phyloP scores from a whole-genome alignment of 2,113 vertebrate genomes.

The Carassius auratus region DNA sequence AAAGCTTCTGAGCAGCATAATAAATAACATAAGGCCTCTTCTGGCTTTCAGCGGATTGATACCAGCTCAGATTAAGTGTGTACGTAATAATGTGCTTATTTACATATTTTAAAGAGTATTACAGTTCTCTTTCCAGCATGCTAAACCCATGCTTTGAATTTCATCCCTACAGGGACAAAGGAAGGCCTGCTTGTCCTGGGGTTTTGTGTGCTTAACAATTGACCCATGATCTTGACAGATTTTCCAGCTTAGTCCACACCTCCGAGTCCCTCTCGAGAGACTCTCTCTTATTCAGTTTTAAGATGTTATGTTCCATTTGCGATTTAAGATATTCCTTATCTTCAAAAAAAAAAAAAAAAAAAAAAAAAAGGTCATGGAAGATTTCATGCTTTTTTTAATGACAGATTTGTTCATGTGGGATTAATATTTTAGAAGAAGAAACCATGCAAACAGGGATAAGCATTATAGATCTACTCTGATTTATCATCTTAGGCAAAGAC shows the following conservation, averaged over 20 bases:
- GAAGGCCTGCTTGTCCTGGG: constrained; percentile 57
- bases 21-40: constrained; percentile 64
- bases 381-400: background rate
- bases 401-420: constrained; percentile 22
- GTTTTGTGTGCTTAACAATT: constrained; percentile 66
- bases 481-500: constrained; percentile 25
- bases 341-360: background rate
- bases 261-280: constrained; percentile 60
- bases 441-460: constrained; percentile 5
- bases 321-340: background rate
- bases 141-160: constrained; percentile 65
- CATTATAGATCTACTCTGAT: constrained; percentile 21
- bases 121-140: constrained; percentile 60
- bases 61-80: constrained; percentile 50
- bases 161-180: constrained; percentile 63
- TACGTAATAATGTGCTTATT: constrained; percentile 71
- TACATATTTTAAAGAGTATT: constrained; percentile 74
- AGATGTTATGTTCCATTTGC: constrained; percentile 21
- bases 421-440: constrained; percentile 30
- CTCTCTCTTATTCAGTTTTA: constrained; percentile 36
- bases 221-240: constrained; percentile 68
- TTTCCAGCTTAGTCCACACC: constrained; percentile 59
- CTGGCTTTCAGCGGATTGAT: constrained; percentile 58
- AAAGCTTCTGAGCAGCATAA: constrained; percentile 70
- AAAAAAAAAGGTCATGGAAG: background rate